Base-by-base conservation (phyloP, 2,888 invertebrate genomes). In the Nemotelus pantherinus region DNA sequence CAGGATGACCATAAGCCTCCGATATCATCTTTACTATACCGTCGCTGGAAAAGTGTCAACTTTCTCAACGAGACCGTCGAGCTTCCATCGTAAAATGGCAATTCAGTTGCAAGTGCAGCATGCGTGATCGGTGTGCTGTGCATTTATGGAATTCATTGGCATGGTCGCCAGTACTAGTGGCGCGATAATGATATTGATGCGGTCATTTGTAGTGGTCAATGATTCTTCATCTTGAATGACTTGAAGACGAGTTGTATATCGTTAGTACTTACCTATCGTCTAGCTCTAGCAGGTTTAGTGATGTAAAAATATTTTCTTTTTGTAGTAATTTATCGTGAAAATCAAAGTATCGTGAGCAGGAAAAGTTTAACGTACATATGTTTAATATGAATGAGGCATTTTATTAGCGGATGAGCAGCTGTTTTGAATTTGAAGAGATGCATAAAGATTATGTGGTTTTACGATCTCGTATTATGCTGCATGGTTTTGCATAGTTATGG, bases 11-110 rank as follows among this genome's bases (percentile, higher is more conserved):
- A 9, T 50, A 7, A 65, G n/a, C 47, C 47, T 65, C 47, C 65
- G 65, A 65, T 65, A 45, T 65, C 65, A 65, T 65, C 65, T 47
- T 65, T 47, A 47, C n/a, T 47, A 47, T 10, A 65, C 25, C 25
- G 25, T 25, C 25, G 47, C 10, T 47, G 65, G 65, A 65, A 65
- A 65, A 65, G 65, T 65, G 65, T 65, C 65, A 65, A 65, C 65
- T 65, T 65, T 65, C 65, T 47, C 65, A 47, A 47, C n/a, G 47
- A 45, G n/a, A 47, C 47, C 47, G 47, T 25, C 25, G 25, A 25
- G 1, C 25, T 25, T 25, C 25, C 25, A 25, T 25, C 25, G 10
- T 65, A 6, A 39, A 44, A 41, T 65, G 65, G 47, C 25, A 44
- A 47, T 65, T 65, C 47, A 45, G 44, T 25, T 45, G 47, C 3